Conservation (phyloP, 2,113 vertebrate genomes). For the Nipponia nippon region DNA sequence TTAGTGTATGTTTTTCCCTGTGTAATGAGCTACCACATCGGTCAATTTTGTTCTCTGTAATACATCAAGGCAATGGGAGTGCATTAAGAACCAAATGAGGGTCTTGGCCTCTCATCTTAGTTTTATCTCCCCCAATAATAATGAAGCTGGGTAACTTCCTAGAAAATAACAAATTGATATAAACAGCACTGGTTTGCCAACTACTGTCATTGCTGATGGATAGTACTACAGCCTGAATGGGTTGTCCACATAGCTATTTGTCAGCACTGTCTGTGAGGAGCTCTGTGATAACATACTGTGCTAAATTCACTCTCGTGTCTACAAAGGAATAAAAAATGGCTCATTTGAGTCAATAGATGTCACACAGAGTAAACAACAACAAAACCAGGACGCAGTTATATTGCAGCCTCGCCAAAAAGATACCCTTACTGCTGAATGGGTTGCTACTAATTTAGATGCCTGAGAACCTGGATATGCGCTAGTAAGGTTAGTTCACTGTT, state of each 20-base stretch:
- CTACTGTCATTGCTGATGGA: conserved; percentile 69
- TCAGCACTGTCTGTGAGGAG: conserved; percentile 66
- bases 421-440: not conserved
- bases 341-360: conserved; percentile 60
- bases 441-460: not conserved
- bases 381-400: not conserved
- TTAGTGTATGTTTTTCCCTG: not conserved
- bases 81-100: conserved; percentile 62
- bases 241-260: conserved; percentile 70
- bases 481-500: not conserved
- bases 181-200: conserved; percentile 64
- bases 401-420: not conserved
- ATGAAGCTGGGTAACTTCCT: conserved; percentile 67
- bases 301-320: conserved; percentile 65
- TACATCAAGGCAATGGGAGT: conserved; percentile 57
- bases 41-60: conserved; percentile 47
- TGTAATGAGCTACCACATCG: conserved; percentile 40
- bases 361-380: conserved; percentile 60
- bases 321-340: conserved; percentile 67
- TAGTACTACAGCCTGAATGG: conserved; percentile 66
- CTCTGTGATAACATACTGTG: conserved; percentile 64
- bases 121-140: conserved; percentile 67
- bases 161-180: conserved; percentile 68
- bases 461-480: not conserved
- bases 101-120: conserved; percentile 65